Conservation (phyloP, 2,113 vertebrate genomes). For the Castor canadensis region DNA sequence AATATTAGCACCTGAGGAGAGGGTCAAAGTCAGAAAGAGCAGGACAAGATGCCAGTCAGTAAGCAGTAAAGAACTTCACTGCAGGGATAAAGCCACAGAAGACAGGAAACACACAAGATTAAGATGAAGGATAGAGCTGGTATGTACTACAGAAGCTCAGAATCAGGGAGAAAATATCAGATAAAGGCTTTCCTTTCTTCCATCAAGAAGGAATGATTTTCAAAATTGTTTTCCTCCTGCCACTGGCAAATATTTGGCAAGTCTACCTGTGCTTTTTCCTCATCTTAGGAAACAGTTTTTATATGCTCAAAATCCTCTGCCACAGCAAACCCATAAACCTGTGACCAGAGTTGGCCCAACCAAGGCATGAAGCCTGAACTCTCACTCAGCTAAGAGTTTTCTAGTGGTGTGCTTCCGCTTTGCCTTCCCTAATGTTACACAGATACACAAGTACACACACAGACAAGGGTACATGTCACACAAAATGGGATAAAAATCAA, state of each 20-base stretch:
- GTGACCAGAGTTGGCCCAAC: neutral
- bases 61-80: neutral
- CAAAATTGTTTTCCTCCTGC: neutral
- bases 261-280: neutral
- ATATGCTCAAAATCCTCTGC: neutral
- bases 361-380: neutral
- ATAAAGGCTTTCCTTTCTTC: neutral
- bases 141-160: neutral
- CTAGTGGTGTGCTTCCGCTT: rapidly evolving
- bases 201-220: neutral
- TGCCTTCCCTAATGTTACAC: neutral
- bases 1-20: neutral
- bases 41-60: neutral
- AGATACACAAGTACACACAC: neutral
- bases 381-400: neutral
- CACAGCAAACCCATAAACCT: neutral
- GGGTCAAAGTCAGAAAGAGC: neutral
- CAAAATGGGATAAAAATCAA: neutral
- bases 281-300: neutral
- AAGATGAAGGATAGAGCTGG: neutral
- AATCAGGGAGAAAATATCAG: neutral
- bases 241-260: neutral
- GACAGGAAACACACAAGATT: neutral
- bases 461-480: neutral
- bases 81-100: neutral